Conservation (phyloP, 2,888 invertebrate genomes). For the Odontocolon sp. region DNA sequence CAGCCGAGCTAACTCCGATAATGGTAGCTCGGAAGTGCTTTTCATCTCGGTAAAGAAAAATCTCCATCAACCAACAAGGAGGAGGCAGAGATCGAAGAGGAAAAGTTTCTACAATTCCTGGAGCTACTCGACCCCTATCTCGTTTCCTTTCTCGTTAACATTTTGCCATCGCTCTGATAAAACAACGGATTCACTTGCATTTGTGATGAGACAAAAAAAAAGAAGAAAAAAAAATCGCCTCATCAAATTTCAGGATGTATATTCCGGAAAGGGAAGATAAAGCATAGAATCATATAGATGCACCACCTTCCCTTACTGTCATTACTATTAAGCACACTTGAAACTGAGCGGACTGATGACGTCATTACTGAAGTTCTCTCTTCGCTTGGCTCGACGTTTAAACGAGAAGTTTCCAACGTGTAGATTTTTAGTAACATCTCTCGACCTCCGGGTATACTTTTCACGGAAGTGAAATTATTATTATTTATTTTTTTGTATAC, state of each 20-base stretch:
- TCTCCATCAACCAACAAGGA: neutral
- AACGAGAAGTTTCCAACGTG: constrained; percentile 21
- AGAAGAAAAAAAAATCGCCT: too few relatives aligned
- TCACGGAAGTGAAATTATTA: constrained; percentile 3
- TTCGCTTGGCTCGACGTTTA: constrained; percentile 30
- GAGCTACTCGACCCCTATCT: neutral
- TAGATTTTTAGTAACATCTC: neutral
- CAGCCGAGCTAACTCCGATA: constrained; percentile 16
- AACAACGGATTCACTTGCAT: too few relatives aligned
- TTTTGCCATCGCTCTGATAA: neutral
- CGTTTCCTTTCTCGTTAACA: neutral
- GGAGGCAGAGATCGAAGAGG: neutral
- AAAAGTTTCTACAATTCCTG: neutral
- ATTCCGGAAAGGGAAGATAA: too few relatives aligned
- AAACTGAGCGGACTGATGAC: constrained; percentile 34
- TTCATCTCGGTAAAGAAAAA: neutral
- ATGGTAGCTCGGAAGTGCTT: constrained; percentile 25
- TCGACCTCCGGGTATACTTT: constrained; percentile 13
- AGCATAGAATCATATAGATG: too few relatives aligned
- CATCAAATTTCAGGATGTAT: too few relatives aligned
- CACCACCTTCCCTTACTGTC: neutral
- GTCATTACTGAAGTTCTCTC: constrained; percentile 29
- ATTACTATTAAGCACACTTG: constrained; percentile 15
- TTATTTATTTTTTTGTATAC: neutral
- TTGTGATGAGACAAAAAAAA: too few relatives aligned